These are phyloP conservation scores for Apostichopus leukothele DNA, from an alignment of 53 echinoderm and acorn worm species.

Conservation along the genomic window DNA sequence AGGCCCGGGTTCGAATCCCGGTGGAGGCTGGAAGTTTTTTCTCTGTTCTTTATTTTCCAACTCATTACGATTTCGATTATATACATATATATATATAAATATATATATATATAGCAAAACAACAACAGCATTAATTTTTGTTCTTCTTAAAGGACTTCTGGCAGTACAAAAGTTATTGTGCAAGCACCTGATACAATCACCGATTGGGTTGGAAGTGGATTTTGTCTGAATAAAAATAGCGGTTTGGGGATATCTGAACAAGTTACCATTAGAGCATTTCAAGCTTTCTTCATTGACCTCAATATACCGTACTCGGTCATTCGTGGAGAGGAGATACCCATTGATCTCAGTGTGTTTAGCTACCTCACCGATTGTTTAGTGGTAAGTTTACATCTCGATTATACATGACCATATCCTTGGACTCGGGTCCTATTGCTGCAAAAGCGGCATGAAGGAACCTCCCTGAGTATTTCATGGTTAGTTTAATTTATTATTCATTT, in stretches of 20 bases:
- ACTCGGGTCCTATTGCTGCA: too few relatives aligned
- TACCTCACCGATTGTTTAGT: slow-evolving; percentile 64
- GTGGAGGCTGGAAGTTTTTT: too few relatives aligned
- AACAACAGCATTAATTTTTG: background rate
- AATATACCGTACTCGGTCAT: slow-evolving; percentile 83
- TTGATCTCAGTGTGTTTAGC: slow-evolving; percentile 72
- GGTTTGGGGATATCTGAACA: slow-evolving; percentile 79
- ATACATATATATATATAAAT: too few relatives aligned
- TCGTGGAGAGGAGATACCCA: slow-evolving; percentile 65
- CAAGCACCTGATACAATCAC: slow-evolving; percentile 71
- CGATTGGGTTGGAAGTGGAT: slow-evolving; percentile 70
- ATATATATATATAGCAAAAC: too few relatives aligned
- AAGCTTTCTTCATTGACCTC: slow-evolving; percentile 74
- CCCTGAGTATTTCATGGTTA: too few relatives aligned
- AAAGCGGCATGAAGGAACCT: too few relatives aligned
- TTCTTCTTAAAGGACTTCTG: background rate
- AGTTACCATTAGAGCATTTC: slow-evolving; percentile 60
- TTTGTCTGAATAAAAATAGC: slow-evolving; percentile 57
- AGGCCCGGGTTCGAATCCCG: too few relatives aligned
- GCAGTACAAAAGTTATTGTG: slow-evolving; percentile 34
- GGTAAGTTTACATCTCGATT: slow-evolving; percentile 52
- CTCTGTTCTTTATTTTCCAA: too few relatives aligned
- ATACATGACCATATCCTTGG: too few relatives aligned
- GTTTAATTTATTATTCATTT: too few relatives aligned
- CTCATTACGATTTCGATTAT: too few relatives aligned